Evolutionary conservation across 2,888 invertebrate species (phyloP).

Genomic region (Glaucopsyche alexis): DNA sequence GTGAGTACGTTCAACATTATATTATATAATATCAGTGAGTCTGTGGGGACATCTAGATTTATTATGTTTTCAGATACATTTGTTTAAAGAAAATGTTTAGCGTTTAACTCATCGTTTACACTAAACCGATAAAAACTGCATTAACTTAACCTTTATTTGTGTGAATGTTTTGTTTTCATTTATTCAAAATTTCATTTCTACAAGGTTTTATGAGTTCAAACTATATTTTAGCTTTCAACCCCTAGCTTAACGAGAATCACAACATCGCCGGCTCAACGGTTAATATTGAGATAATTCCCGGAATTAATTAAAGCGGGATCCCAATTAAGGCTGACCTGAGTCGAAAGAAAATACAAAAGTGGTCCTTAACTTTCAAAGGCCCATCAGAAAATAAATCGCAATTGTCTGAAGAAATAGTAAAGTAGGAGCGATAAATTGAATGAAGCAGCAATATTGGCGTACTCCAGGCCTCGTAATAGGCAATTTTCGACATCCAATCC

Average conservation of each 20-base stretch:
- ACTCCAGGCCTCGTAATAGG: slow-evolving; percentile 68
- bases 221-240: not conserved
- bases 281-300: slow-evolving; percentile 19
- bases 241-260: not conserved
- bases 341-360: slow-evolving; percentile 28
- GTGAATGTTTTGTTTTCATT: no score
- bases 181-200: no score
- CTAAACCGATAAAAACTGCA: no score
- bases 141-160: no score
- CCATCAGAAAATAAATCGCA: slow-evolving; percentile 44
- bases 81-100: no score
- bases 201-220: not conserved
- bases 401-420: slow-evolving; percentile 63
- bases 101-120: no score
- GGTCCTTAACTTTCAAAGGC: slow-evolving; percentile 34
- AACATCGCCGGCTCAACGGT: not conserved
- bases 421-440: slow-evolving; percentile 71
- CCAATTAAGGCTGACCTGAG: slow-evolving; percentile 23
- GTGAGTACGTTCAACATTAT: no score
- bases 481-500: slow-evolving; percentile 75
- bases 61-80: no score
- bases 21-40: no score
- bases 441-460: slow-evolving; percentile 70
- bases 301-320: slow-evolving; percentile 22
- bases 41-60: no score